Evolutionary conservation across 2,113 vertebrate genomes (phyloP), one percentile per base, ranked within the genome.

Genomic region (Periophthalmus modestus): DNA sequence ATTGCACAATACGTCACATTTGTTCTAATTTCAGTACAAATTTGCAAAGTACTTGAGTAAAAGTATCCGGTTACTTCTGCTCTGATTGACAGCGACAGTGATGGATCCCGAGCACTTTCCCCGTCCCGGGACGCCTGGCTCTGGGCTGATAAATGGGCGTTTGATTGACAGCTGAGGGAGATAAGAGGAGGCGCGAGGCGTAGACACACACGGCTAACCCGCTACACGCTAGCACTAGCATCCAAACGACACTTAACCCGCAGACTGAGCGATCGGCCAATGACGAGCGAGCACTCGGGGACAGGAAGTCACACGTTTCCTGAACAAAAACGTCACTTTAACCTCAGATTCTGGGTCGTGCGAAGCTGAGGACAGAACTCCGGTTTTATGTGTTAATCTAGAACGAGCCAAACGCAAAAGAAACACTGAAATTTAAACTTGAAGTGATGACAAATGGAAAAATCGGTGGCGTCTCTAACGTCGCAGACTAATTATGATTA

Each of bases 51-150:
- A 33, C 24, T 34, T 6, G 24, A 33, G 58, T 28, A 61, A 61
- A 61, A 62, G 59, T 62, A 34, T 36, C 28, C 7, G 2, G 59
- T 62, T 34, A 33, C 58, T 33, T 59, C 15, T 14, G 57, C 23
- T 28, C 57, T 33, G 59, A 34, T 3, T 62, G 59, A 70, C 74
- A 77, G 73, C 34, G 47, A 10, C 54, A n/a, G 47, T 82, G 83
- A 85, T 73, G 80, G 71, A 85, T 85, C 74, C 21, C 10, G 68
- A 71, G 55, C 84, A 86, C 91, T 93, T 92, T 93, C 92, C 84
- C 92, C 87, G 82, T 57, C 59, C 84, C 81, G 75, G 70, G 84
- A 72, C 24, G 61, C 21, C 72, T 71, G 83, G 88, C 88, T 68
- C 48, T 3, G 18, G 23, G 68, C 46, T 93, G 93, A 92, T 89